A percentile compares a stretch with the other conserved stretches of the same genome.
phyloP scores from a whole-genome alignment of 2,113 vertebrate genomes.

The Hippopotamus amphibius region DNA sequence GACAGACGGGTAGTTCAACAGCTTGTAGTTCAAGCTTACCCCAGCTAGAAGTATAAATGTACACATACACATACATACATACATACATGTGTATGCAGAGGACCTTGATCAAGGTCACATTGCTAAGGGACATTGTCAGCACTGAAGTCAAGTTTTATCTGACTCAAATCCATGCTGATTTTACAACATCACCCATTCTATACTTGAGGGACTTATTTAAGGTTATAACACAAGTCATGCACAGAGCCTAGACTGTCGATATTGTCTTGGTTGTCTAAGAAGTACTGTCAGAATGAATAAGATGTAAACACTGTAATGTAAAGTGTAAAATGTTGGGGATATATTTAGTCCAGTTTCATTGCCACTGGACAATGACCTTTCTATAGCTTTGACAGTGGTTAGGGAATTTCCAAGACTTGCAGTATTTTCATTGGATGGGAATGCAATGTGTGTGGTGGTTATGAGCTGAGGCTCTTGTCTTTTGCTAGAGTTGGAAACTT shows the following conservation, averaged over 20 bases:
- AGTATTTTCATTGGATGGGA: background rate
- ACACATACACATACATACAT: background rate
- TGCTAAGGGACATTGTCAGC: background rate
- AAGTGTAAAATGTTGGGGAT: background rate
- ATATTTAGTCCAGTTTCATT: background rate
- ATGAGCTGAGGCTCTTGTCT: background rate
- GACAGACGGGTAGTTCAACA: background rate
- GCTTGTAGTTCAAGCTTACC: background rate
- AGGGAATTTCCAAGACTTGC: background rate
- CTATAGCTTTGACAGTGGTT: background rate
- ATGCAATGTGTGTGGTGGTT: background rate
- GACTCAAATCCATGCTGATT: background rate
- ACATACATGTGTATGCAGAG: background rate
- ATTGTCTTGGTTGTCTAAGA: background rate
- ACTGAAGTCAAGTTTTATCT: background rate
- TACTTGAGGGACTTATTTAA: background rate
- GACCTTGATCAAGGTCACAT: background rate
- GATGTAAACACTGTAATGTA: background rate
- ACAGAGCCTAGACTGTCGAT: background rate
- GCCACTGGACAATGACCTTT: background rate
- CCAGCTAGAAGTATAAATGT: background rate
- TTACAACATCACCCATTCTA: background rate
- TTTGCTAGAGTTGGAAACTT: background rate
- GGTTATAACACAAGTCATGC: background rate
- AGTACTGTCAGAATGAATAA: background rate